Evolutionary conservation across 2,113 vertebrate species (phyloP).

Genomic region (Calyptommatus sinebrachiatus): DNA sequence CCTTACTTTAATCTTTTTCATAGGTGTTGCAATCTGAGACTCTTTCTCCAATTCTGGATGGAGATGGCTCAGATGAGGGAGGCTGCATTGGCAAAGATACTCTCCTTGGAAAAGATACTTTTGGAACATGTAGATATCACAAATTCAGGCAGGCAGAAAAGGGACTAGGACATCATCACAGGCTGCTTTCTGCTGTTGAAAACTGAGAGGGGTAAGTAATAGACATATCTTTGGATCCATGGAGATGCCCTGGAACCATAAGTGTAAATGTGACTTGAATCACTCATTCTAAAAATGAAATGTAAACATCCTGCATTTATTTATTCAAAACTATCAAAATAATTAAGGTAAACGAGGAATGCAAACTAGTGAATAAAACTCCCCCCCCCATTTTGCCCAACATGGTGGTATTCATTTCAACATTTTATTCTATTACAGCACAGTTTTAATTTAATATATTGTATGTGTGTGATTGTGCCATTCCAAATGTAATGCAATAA

Average conservation of each 20-base stretch:
- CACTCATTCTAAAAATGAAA: background rate
- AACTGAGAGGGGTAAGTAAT: too few relatives aligned
- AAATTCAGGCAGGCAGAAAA: too few relatives aligned
- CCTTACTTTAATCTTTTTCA: too few relatives aligned
- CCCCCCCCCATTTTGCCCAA: background rate
- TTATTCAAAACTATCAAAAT: background rate
- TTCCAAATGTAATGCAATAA: constrained; percentile 41
- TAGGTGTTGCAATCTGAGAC: too few relatives aligned
- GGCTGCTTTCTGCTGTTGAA: too few relatives aligned
- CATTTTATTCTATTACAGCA: constrained; percentile 36
- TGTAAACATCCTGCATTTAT: background rate
- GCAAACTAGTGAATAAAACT: too few relatives aligned
- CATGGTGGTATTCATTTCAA: constrained; percentile 24
- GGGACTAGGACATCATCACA: too few relatives aligned
- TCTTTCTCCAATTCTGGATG: too few relatives aligned
- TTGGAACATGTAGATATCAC: too few relatives aligned
- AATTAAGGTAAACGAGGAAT: constrained; percentile 18
- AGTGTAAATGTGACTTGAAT: background rate
- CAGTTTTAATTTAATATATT: constrained; percentile 46
- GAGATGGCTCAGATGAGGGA: too few relatives aligned
- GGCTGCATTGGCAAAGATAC: too few relatives aligned
- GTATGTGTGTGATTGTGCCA: background rate
- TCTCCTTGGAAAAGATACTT: too few relatives aligned
- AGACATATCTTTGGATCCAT: background rate
- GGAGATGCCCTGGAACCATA: background rate